These are phyloP conservation scores for Drosophila ananassae DNA, from an alignment of 1,140 invertebrate genomes.

Conservation along the genomic window DNA sequence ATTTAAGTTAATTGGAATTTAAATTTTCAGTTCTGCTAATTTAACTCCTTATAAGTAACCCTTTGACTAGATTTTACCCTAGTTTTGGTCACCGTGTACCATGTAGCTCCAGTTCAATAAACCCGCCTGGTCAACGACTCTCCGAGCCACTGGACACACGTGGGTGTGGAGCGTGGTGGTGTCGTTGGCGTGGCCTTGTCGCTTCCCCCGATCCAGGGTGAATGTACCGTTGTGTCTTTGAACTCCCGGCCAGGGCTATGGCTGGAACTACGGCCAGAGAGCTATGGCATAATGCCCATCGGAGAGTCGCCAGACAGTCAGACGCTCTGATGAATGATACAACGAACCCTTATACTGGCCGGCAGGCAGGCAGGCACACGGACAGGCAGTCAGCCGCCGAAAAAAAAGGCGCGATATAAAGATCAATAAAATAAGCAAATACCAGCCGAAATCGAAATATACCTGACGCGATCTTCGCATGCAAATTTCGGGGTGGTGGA, in stretches of 20 bases:
- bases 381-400: constrained; percentile 37
- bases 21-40: no score
- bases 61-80: background rate
- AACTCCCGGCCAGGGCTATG: constrained; percentile 52
- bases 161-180: constrained; percentile 66
- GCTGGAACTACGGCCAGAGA: background rate
- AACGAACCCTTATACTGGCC: constrained; percentile 57
- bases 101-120: constrained; percentile 50
- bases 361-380: constrained; percentile 8
- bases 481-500: constrained; percentile 49
- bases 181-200: constrained; percentile 72
- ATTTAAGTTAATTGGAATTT: no score
- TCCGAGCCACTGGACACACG: constrained; percentile 41
- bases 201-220: constrained; percentile 61
- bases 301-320: constrained; percentile 70
- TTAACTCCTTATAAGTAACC: background rate
- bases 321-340: constrained; percentile 77
- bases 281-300: constrained; percentile 73
- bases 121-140: constrained; percentile 67
- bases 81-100: background rate
- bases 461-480: constrained; percentile 77
- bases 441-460: constrained; percentile 70
- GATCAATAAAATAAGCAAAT: constrained; percentile 51
- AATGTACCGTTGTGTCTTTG: constrained; percentile 81
- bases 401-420: constrained; percentile 33